Base-by-base conservation (phyloP, 2,888 invertebrate genomes). In the Luffia ferchaultella region DNA sequence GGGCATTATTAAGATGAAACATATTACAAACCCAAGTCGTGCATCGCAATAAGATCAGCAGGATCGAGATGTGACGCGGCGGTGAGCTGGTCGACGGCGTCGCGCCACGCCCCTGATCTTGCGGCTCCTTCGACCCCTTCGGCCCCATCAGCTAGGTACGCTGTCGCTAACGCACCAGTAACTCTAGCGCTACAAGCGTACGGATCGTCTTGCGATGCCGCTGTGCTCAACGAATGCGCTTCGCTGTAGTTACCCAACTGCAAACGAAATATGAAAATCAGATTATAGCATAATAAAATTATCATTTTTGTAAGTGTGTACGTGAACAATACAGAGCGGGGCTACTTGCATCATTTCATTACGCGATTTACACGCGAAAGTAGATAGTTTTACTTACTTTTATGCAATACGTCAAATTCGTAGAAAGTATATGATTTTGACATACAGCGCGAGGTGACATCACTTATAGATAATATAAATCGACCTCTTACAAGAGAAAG, bases 31-130 rank as follows among this genome's bases (percentile, higher is more conserved):
- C 54, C 54, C 12, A 54, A 42, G 52, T 78, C 70, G 50, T 80
- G 76, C 63, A 71, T 67, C 16, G 77, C 80, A 15, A 76, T 68
- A 16, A 74, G 66, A 46, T 78, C 73, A 0, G 78, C 75, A 2
- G 83, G 83, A 50, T 83, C 79, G 12, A 79, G 70, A 45, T 76
- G 77, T n/a, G 69, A 65, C 44, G 83, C 83, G n/a, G 73, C 73
- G 2, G 69, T 58, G 12, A 79, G 69, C 41, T 64, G 64, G 7
- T 61, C 65, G 12, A 73, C 66, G 16, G 70, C 72, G 20, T 58
- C 64, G 1, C 57, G 55, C 65, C 69, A 63, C 30, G 46, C 55
- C n/a, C 18, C 42, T 48, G 53, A 50, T 15, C 53, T 51, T 52
- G 1, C 55, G 53, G 51, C 56, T 52, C 55, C 55, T 9, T 49